Evolutionary conservation across 2,888 invertebrate species (phyloP).

Genomic region (Metallyticus violacea): DNA sequence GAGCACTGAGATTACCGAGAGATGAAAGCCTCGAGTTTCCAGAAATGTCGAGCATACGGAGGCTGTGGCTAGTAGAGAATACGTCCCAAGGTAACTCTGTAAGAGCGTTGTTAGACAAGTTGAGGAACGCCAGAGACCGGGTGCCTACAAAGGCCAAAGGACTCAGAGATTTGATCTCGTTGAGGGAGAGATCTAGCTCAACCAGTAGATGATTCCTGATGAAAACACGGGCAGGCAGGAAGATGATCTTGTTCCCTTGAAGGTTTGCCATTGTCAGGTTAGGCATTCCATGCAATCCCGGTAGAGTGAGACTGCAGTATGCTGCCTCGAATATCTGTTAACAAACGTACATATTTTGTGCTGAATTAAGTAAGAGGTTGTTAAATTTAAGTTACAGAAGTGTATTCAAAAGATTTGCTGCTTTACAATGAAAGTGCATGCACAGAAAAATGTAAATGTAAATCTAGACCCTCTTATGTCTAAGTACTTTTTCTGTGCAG

Average conservation of each 20-base stretch:
- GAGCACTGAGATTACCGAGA: conserved; percentile 44
- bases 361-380: neutral
- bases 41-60: conserved; percentile 62
- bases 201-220: conserved; percentile 7
- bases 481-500: too few species aligned
- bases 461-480: too few species aligned
- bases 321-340: conserved; percentile 4
- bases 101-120: conserved; percentile 19
- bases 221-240: neutral
- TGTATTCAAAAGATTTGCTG: too few species aligned
- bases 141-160: conserved; percentile 10
- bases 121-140: conserved; percentile 2
- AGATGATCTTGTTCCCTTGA: conserved; percentile 18
- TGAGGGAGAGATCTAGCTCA: conserved; percentile 17
- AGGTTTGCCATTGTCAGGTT: conserved; percentile 19
- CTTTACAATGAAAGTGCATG: too few species aligned
- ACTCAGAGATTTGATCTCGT: conserved; percentile 4
- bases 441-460: too few species aligned
- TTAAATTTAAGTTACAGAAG: too few species aligned
- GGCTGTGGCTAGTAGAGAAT: conserved; percentile 35
- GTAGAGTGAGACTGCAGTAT: conserved; percentile 13
- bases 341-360: neutral
- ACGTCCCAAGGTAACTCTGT: conserved; percentile 8
- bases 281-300: neutral
- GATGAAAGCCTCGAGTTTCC: conserved; percentile 55